Conservation (phyloP, 2,113 vertebrate genomes). For the Tenebrosternarchus preto region DNA sequence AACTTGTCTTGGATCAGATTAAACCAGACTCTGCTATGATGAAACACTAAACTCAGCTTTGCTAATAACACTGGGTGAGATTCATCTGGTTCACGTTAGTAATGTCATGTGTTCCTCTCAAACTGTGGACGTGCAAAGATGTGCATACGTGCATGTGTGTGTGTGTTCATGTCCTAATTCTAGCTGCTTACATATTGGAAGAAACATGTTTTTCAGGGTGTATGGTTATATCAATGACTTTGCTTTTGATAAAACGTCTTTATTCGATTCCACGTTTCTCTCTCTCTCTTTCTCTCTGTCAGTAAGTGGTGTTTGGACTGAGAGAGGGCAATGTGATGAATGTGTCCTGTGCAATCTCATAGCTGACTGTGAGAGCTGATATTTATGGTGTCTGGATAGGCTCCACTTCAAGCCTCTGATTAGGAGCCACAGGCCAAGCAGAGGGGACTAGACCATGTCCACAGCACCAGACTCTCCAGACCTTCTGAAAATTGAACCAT, state of each 20-base stretch:
- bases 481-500: constrained; percentile 32
- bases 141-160: constrained; percentile 47
- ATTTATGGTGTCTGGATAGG: constrained; percentile 39
- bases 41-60: neutral
- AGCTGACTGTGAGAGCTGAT: constrained; percentile 48
- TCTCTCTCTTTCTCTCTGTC: constrained; percentile 39
- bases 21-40: constrained; percentile 11
- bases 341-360: constrained; percentile 52
- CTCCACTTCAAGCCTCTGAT: constrained; percentile 50
- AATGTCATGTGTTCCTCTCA: constrained; percentile 47
- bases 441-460: constrained; percentile 33
- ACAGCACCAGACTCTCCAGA: constrained; percentile 28
- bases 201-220: constrained; percentile 53
- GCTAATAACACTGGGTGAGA: constrained; percentile 26
- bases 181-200: constrained; percentile 55
- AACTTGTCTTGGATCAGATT: constrained; percentile 18
- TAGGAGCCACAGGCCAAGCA: constrained; percentile 30
- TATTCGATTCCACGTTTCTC: constrained; percentile 46
- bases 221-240: constrained; percentile 51
- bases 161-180: constrained; percentile 57
- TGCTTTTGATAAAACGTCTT: constrained; percentile 58
- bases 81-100: constrained; percentile 64
- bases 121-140: constrained; percentile 53
- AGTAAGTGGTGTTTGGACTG: constrained; percentile 46
- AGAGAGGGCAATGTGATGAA: constrained; percentile 45